A percentile compares a stretch with the other conserved stretches of the same genome.
These are phyloP conservation scores for Mythimna albipuncta DNA, from an alignment of 2,888 invertebrate species.

Conservation along the genomic window DNA sequence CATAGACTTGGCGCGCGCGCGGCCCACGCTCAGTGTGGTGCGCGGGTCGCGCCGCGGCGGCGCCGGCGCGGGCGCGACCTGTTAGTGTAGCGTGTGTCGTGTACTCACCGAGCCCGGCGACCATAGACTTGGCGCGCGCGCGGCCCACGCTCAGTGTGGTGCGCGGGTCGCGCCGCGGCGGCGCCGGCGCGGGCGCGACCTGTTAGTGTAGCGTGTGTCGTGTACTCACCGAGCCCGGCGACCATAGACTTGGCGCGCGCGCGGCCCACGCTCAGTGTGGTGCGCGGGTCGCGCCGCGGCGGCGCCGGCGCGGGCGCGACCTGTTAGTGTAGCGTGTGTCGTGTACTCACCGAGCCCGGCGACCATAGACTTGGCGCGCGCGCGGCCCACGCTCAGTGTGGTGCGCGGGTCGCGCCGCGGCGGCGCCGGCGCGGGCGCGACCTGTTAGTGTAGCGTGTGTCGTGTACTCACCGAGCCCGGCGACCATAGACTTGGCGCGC, in stretches of 20 bases:
- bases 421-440: constrained; percentile 96
- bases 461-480: constrained; percentile 94
- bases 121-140: constrained; percentile 97
- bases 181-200: constrained; percentile 96
- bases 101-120: constrained; percentile 95
- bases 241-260: constrained; percentile 98
- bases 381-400: constrained; percentile 97
- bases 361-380: constrained; percentile 97
- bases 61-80: constrained; percentile 95
- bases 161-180: constrained; percentile 98
- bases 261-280: constrained; percentile 97
- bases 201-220: too few species aligned
- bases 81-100: too few species aligned
- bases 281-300: constrained; percentile 98
- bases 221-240: constrained; percentile 95
- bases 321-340: too few species aligned
- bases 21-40: constrained; percentile 97
- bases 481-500: constrained; percentile 97
- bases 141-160: constrained; percentile 98
- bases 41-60: constrained; percentile 98
- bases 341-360: constrained; percentile 95
- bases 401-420: constrained; percentile 98
- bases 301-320: constrained; percentile 97
- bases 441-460: too few species aligned
- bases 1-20: constrained; percentile 97